Evolutionary conservation across 2,113 vertebrate species (phyloP).

Genomic region (Alligator mississippiensis): DNA sequence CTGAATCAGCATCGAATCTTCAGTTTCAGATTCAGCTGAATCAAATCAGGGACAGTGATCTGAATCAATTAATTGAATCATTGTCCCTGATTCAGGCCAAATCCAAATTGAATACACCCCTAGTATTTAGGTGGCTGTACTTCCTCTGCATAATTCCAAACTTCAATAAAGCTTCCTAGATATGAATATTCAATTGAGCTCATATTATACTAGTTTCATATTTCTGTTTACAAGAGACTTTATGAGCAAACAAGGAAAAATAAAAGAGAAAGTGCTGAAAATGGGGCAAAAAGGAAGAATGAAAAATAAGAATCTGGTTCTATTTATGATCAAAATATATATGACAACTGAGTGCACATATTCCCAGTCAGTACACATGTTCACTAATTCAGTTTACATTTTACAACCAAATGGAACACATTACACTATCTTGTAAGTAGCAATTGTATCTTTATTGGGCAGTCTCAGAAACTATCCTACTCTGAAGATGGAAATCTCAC

Average conservation of each 20-base stretch:
- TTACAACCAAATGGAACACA: neutral
- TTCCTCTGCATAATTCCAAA: fast-evolving
- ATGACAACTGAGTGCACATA: neutral
- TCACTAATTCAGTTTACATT: neutral
- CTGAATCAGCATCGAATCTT: too few relatives aligned
- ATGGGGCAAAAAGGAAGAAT: neutral
- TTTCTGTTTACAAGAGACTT: neutral
- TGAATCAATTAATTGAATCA: too few relatives aligned
- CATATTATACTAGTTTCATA: neutral
- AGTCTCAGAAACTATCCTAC: neutral
- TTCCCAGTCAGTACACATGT: neutral
- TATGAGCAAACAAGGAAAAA: neutral
- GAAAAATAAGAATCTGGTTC: neutral
- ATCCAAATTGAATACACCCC: too few relatives aligned
- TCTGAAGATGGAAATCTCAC: neutral
- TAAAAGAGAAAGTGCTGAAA: neutral
- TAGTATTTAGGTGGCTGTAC: neutral
- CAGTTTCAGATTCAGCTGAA: too few relatives aligned
- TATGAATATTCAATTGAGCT: neutral
- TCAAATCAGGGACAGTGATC: too few relatives aligned
- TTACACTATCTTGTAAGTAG: neutral
- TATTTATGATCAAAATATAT: neutral
- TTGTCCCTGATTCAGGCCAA: too few relatives aligned
- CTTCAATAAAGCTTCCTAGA: neutral
- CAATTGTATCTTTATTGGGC: neutral